A percentile compares a stretch with the other conserved stretches of the same genome.
Conservation (phyloP, 2,888 invertebrate species). For the Philereme vetulata region DNA sequence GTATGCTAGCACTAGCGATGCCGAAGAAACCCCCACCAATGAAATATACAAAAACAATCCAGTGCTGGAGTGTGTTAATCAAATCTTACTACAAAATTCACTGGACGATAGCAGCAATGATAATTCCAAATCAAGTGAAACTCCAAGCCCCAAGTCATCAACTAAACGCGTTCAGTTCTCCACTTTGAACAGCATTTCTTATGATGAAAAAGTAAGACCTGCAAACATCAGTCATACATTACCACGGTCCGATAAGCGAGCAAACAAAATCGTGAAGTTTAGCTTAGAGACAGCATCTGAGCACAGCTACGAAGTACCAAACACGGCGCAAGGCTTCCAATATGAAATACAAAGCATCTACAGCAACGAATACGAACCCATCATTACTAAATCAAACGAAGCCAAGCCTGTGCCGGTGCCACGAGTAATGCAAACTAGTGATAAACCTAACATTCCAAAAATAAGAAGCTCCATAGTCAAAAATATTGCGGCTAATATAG, state of each 20-base stretch:
- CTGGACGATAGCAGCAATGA: constrained; percentile 84
- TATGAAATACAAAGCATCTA: constrained; percentile 87
- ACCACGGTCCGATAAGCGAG: constrained; percentile 73
- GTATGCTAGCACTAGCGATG: constrained; percentile 92
- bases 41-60: constrained; percentile 91
- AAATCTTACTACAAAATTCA: constrained; percentile 90
- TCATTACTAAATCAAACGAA: constrained; percentile 80
- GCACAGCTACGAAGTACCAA: constrained; percentile 86
- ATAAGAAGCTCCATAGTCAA: constrained; percentile 80
- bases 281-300: constrained; percentile 80
- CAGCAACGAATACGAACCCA: constrained; percentile 90
- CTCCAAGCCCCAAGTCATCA: constrained; percentile 75
- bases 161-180: constrained; percentile 86
- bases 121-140: constrained; percentile 75
- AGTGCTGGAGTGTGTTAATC: constrained; percentile 93
- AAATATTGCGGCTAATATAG: constrained; percentile 78
- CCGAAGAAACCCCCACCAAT: constrained; percentile 88
- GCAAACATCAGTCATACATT: constrained; percentile 64
- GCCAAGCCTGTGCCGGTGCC: constrained; percentile 63
- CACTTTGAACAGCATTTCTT: constrained; percentile 85
- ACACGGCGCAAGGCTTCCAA: constrained; percentile 79
- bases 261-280: constrained; percentile 80
- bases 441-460: constrained; percentile 66
- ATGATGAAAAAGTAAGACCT: constrained; percentile 73
- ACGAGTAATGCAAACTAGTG: constrained; percentile 54